Evolutionary conservation across 2,113 vertebrate species (phyloP).

Genomic region (Tor tambroides): DNA sequence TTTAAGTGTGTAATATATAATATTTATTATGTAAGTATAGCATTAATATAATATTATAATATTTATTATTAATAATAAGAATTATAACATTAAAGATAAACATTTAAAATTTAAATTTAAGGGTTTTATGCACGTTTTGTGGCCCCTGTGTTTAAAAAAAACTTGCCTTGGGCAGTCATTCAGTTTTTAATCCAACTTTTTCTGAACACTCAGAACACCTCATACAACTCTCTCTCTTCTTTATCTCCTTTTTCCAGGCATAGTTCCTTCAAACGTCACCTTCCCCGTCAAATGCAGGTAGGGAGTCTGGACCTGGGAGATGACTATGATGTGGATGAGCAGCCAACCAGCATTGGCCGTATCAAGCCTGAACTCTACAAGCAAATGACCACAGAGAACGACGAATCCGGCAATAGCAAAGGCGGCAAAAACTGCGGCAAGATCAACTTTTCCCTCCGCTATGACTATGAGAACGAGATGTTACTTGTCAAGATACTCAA

Average conservation of each 20-base stretch:
- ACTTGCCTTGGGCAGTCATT: background rate
- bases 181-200: background rate
- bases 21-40: too few species aligned
- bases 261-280: conserved; percentile 82
- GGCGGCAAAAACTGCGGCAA: conserved; percentile 77
- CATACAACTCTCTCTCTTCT: background rate
- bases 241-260: conserved; percentile 70
- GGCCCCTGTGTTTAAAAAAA: background rate
- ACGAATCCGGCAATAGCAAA: conserved; percentile 65
- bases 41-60: too few species aligned
- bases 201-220: background rate
- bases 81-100: background rate
- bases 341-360: conserved; percentile 79
- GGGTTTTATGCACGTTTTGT: background rate
- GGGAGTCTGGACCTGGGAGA: conserved; percentile 62
- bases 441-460: conserved; percentile 80
- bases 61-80: background rate
- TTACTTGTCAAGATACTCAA: conserved; percentile 84
- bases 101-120: background rate
- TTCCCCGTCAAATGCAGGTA: conserved; percentile 60
- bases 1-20: too few species aligned
- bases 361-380: conserved; percentile 84
- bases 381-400: conserved; percentile 67
- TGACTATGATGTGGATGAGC: conserved; percentile 71
- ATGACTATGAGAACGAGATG: conserved; percentile 79